phyloP scores from a whole-genome alignment of 1,140 invertebrate species.

The Mycetomoellerius zeteki region DNA sequence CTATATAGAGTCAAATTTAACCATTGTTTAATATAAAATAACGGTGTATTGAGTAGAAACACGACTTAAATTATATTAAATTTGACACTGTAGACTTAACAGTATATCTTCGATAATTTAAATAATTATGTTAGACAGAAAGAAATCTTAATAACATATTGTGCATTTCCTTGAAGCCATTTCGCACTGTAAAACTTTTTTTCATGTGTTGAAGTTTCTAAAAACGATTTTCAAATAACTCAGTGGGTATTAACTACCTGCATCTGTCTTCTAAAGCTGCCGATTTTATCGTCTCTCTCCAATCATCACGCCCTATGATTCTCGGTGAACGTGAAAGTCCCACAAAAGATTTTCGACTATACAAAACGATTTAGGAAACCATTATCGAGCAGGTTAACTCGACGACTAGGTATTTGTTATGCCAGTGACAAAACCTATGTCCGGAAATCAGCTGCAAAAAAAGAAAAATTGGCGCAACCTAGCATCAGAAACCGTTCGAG shows the following conservation, averaged over 20 bases:
- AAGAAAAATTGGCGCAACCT: not conserved
- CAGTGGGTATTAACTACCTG: conserved; percentile 3
- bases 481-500: not conserved
- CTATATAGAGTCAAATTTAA: too few species aligned
- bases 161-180: not conserved
- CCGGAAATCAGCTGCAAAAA: not conserved
- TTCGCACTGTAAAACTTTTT: not conserved
- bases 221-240: not conserved
- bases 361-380: conserved; percentile 73
- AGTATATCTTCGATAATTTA: not conserved
- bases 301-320: conserved; percentile 44
- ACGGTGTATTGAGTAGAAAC: too few species aligned
- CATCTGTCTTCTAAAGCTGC: conserved; percentile 10
- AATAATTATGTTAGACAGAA: not conserved
- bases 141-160: not conserved
- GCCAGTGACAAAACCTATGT: not conserved
- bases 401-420: not conserved
- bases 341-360: conserved; percentile 55
- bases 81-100: too few species aligned
- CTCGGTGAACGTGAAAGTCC: not conserved
- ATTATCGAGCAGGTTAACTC: conserved; percentile 60
- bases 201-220: not conserved
- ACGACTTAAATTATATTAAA: too few species aligned
- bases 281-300: conserved; percentile 15
- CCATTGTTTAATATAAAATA: too few species aligned